Conservation (phyloP, 2,113 vertebrate species). For the Shinisaurus crocodilurus region DNA sequence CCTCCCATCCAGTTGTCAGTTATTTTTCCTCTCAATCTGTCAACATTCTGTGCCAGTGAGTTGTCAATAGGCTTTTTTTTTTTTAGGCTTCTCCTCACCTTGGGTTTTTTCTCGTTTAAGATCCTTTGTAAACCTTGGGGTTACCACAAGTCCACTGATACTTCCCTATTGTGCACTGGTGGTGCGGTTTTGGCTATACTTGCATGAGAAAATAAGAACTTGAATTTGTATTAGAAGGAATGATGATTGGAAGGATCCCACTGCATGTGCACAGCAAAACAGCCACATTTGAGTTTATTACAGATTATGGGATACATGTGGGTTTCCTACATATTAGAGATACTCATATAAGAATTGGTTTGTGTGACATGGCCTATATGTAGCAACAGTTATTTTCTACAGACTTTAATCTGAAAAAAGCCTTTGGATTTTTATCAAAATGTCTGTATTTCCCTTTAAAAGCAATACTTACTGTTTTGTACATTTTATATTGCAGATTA, state of each 20-base stretch:
- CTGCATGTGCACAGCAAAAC: not conserved
- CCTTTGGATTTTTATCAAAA: not conserved
- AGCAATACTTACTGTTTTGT: conserved; percentile 90
- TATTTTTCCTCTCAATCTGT: not conserved
- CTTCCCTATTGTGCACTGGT: not conserved
- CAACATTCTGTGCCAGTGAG: not conserved
- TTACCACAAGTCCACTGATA: not conserved
- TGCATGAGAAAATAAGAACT: not conserved
- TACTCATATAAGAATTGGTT: not conserved
- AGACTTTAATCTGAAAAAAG: rapidly evolving
- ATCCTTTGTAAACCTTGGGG: not conserved
- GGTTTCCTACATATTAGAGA: not conserved
- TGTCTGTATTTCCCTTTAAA: rapidly evolving
- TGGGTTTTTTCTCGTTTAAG: not conserved
- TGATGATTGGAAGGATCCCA: not conserved
- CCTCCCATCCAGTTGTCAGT: not conserved
- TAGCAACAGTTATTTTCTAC: not conserved
- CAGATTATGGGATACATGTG: not conserved
- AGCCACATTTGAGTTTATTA: not conserved
- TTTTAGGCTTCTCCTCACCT: not conserved
- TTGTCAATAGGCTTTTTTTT: not conserved
- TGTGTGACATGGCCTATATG: not conserved
- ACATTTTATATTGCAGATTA: conserved; percentile 98
- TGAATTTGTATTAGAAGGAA: not conserved
- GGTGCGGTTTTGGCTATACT: not conserved